Evolutionary conservation across 2,888 invertebrate genomes (phyloP), one percentile per base, ranked within the genome.

Genomic region (Meghimatium bilineatum): DNA sequence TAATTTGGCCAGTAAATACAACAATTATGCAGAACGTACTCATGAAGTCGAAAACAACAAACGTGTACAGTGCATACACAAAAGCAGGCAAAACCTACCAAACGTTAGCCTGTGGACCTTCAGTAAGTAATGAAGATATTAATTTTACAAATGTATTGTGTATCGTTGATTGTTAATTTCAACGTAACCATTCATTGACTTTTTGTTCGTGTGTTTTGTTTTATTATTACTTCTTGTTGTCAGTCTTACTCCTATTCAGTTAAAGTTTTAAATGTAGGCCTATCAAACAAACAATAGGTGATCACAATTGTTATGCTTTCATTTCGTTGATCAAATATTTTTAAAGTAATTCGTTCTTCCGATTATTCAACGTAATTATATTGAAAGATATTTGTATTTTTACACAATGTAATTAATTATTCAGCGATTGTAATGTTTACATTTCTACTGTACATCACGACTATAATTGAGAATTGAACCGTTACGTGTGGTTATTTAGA

Each of bases 41-140:
- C 26, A 49, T 49, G 23, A 60, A 38, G 5, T 36, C 67, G 17
- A 63, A 38, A 49, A n/a, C 38, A 29, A 29, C 32, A 14, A 77
- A 63, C 36, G 10, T 44, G 3, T 32, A 38, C 49, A 78, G 29
- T 44, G 10, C 29, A 0, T 66, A 49, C 63, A 6, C 34, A 38
- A 66, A 78, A 29, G 63, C 49, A 20, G 78, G 67, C 66, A 78
- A 29, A 38, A 66, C 29, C 44, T 3, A 49, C 17, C 63, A 78
- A 20, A 66, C 66, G 12, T 29, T 78, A 63, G 29, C 78, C 17
- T 5, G 32, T n/a, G 66, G 44, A 17, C 34, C 66, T 17, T 17
- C 44, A 66, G 78, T 78, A 78, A 78, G 78, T 44, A n/a, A 6
- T 44, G 20, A 14, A 44, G 12, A 14, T 72, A 72, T 44, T n/a